Conservation (phyloP, 1,140 invertebrate genomes). For the Cherax destructor region DNA sequence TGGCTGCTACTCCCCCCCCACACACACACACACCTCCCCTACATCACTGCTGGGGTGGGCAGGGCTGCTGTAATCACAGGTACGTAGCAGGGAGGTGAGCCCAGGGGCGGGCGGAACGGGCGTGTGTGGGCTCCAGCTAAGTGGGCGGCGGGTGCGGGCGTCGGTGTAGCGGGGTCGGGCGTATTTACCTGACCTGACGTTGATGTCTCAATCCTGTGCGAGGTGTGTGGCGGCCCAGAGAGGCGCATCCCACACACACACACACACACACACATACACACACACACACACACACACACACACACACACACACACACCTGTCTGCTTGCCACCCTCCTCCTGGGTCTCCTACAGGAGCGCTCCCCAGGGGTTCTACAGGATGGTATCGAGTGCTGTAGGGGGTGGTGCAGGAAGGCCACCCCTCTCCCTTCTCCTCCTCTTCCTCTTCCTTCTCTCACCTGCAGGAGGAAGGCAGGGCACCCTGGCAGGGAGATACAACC, state of each 20-base stretch:
- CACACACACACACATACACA: background rate
- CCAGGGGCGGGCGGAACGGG: background rate
- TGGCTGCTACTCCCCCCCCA: slow-evolving; percentile 4
- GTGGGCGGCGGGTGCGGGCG: slow-evolving; percentile 3
- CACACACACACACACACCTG: background rate
- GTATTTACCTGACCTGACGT: slow-evolving; percentile 68
- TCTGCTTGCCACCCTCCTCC: background rate
- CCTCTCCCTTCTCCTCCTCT: too few relatives aligned
- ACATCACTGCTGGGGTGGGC: background rate
- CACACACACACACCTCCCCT: background rate
- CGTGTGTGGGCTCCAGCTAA: background rate
- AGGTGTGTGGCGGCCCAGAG: slow-evolving; percentile 45
- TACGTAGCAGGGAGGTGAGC: background rate
- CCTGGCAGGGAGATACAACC: slow-evolving; percentile 5
- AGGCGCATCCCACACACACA: background rate
- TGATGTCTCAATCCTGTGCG: slow-evolving; percentile 70
- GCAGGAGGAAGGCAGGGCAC: too few relatives aligned
- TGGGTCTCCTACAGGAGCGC: background rate
- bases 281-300: too few relatives aligned
- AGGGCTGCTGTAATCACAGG: background rate
- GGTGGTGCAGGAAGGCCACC: too few relatives aligned
- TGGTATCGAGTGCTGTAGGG: background rate
- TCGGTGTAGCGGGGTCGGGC: slow-evolving; percentile 64
- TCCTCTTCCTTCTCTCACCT: too few relatives aligned
- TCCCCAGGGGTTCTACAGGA: background rate